phyloP scores from a whole-genome alignment of 2,888 invertebrate species.

The Troides oblongomaculatus region DNA sequence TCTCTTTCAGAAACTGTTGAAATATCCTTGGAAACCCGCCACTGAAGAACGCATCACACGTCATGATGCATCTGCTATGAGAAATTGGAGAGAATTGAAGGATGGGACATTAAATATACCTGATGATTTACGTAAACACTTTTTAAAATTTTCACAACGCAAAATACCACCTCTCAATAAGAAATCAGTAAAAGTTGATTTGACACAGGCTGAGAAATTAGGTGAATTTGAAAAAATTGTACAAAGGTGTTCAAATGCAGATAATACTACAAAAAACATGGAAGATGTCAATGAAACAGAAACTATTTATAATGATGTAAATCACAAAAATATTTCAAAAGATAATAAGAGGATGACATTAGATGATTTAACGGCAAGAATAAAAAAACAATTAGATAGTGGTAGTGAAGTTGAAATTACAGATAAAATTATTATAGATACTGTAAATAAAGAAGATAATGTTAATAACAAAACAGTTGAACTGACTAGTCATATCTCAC shows the following conservation, averaged over 20 bases:
- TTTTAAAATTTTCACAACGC: constrained; percentile 84
- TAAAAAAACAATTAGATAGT: constrained; percentile 55
- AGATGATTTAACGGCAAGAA: constrained; percentile 59
- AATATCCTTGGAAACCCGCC: constrained; percentile 83
- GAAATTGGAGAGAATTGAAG: constrained; percentile 85
- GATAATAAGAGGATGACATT: constrained; percentile 56
- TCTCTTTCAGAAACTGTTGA: constrained; percentile 81
- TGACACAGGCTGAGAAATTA: constrained; percentile 51
- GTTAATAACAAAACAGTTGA: constrained; percentile 47
- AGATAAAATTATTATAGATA: constrained; percentile 59
- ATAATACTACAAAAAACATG: constrained; percentile 33
- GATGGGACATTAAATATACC: constrained; percentile 75
- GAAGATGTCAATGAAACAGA: constrained; percentile 23
- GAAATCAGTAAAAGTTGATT: constrained; percentile 58
- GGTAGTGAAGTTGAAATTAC: constrained; percentile 54
- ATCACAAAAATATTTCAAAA: constrained; percentile 34
- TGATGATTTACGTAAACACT: constrained; percentile 76
- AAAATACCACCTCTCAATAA: constrained; percentile 66
- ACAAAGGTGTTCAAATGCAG: constrained; percentile 57
- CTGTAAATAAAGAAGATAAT: constrained; percentile 37
- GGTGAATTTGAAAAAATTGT: constrained; percentile 77
- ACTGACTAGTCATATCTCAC: constrained; percentile 36
- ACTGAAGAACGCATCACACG: constrained; percentile 77
- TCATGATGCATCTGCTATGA: constrained; percentile 83
- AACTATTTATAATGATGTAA: constrained; percentile 29